Percentiles rank a stretch among this genome's conserved stretches.
Conservation (phyloP, 2,113 vertebrate species). For the Hypomesus transpacificus region DNA sequence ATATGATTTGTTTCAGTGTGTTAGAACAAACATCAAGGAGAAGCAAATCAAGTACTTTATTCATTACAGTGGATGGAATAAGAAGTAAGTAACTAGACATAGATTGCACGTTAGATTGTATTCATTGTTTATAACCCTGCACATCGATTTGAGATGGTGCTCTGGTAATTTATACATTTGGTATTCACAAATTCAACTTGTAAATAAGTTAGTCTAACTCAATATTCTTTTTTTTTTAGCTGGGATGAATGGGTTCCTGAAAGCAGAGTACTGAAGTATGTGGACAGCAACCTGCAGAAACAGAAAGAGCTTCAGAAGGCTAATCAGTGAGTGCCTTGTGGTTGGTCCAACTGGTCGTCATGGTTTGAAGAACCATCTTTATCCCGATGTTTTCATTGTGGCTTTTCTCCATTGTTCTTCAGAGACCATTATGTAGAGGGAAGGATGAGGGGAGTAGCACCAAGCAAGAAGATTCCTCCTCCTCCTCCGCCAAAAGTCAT, state of each 20-base stretch:
- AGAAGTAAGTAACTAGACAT: conserved; percentile 85
- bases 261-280: conserved; percentile 99
- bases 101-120: not conserved
- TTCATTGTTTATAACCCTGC: not conserved
- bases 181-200: no score
- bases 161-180: no score
- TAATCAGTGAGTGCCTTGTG: conserved; percentile 86
- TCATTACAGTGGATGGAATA: conserved; percentile 99
- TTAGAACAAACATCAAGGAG: conserved; percentile 88
- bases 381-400: not conserved
- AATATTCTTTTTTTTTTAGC: conserved; percentile 66
- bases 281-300: conserved; percentile 98
- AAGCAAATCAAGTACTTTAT: conserved; percentile 99
- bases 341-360: not conserved
- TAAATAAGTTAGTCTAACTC: no score
- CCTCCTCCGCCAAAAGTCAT: conserved; percentile 93
- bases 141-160: no score
- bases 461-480: conserved; percentile 95
- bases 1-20: conserved; percentile 91
- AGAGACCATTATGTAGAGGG: conserved; percentile 99
- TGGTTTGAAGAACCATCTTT: not conserved
- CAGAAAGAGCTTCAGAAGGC: conserved; percentile 99
- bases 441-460: conserved; percentile 98
- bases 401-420: conserved; percentile 8
- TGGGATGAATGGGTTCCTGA: conserved; percentile 99